Evolutionary conservation across 2,888 invertebrate species (phyloP).

Genomic region (Melanchra persicariae): DNA sequence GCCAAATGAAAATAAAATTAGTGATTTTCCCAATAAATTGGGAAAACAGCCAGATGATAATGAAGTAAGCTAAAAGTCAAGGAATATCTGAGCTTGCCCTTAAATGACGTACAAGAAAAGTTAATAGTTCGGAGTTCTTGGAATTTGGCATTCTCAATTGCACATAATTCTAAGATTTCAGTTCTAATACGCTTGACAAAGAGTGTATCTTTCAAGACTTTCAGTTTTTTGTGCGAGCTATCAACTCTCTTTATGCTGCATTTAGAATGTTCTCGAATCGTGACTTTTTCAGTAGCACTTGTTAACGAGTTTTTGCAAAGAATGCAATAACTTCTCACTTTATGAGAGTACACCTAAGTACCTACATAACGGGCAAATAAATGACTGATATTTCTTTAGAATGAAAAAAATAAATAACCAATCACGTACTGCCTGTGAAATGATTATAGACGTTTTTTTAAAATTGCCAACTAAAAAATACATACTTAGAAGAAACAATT

Average conservation of each 20-base stretch:
- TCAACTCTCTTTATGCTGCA: conserved; percentile 29
- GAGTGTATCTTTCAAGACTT: background rate
- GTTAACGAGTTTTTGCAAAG: background rate
- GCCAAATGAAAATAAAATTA: too few relatives aligned
- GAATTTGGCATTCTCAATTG: background rate
- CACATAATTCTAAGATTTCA: background rate
- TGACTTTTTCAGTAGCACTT: conserved; percentile 20
- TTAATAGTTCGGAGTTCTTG: background rate
- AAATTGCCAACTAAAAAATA: too few relatives aligned
- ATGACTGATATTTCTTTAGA: conserved; percentile 18
- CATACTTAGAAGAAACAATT: too few relatives aligned
- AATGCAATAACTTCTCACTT: conserved; percentile 6
- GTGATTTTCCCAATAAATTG: too few relatives aligned
- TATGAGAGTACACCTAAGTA: background rate
- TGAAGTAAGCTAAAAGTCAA: too few relatives aligned
- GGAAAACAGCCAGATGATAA: too few relatives aligned
- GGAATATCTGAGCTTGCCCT: background rate
- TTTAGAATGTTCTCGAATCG: conserved; percentile 37
- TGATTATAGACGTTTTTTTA: too few relatives aligned
- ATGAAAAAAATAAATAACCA: conserved; percentile 5
- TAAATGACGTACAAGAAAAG: background rate
- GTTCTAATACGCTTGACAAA: background rate
- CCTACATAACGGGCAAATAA: background rate
- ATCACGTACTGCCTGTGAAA: conserved; percentile 15
- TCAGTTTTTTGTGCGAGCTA: conserved; percentile 24